These are phyloP conservation scores for Spodoptera litura DNA, from an alignment of 1,140 invertebrate genomes.

Conservation along the genomic window DNA sequence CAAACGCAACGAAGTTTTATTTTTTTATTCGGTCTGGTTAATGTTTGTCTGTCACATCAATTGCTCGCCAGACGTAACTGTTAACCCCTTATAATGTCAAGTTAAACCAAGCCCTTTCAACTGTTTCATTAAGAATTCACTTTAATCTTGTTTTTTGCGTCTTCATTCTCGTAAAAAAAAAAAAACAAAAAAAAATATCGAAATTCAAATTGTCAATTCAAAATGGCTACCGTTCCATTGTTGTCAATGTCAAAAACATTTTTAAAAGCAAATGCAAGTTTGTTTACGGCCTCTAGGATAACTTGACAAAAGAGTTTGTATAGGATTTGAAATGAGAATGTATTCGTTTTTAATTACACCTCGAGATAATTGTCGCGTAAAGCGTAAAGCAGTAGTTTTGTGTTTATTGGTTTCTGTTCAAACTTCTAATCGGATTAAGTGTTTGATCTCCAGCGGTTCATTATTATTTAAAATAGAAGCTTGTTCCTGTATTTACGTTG, in stretches of 20 bases:
- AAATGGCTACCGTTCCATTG: slow-evolving; percentile 7
- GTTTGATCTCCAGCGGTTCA: slow-evolving; percentile 13
- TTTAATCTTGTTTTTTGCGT: slow-evolving; percentile 20
- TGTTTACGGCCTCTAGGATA: background rate
- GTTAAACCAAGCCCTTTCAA: slow-evolving; percentile 55
- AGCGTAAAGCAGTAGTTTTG: background rate
- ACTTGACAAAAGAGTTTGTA: background rate
- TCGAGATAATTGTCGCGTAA: background rate
- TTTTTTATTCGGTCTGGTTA: slow-evolving; percentile 77
- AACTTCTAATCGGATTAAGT: slow-evolving; percentile 18
- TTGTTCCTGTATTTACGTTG: slow-evolving; percentile 13
- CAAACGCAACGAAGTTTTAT: slow-evolving; percentile 55
- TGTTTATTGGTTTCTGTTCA: background rate
- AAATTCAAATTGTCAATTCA: no score
- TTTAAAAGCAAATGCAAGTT: background rate
- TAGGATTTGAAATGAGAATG: background rate
- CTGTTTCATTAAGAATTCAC: slow-evolving; percentile 49
- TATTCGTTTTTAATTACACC: slow-evolving; percentile 16
- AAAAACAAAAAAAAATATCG: no score
- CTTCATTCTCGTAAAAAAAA: background rate
- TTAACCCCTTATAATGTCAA: slow-evolving; percentile 65
- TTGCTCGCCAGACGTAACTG: slow-evolving; percentile 51
- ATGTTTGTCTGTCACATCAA: slow-evolving; percentile 65
- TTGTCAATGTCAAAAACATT: background rate
- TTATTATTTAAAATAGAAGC: slow-evolving; percentile 15